A percentile compares a stretch with the other conserved stretches of the same genome.
Conservation (phyloP, 2,113 vertebrate species). For the Serilophus lunatus region DNA sequence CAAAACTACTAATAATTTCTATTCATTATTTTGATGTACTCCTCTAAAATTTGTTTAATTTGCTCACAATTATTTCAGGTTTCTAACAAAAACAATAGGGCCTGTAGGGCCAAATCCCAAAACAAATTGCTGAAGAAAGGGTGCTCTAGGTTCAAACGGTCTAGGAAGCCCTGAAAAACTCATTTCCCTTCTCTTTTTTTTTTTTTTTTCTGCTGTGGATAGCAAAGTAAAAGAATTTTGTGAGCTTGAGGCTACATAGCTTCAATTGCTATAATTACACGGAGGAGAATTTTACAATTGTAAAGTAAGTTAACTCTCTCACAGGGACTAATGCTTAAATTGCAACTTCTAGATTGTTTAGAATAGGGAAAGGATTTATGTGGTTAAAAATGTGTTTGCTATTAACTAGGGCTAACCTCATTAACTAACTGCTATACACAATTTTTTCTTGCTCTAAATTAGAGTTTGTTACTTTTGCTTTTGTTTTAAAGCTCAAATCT, state of each 20-base stretch:
- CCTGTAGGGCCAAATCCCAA: neutral
- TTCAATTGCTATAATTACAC: neutral
- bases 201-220: neutral
- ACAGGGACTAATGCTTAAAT: constrained; percentile 1
- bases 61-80: neutral
- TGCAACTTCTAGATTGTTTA: neutral
- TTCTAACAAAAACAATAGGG: neutral
- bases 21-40: neutral
- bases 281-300: neutral
- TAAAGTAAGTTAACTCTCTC: neutral
- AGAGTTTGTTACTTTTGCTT: neutral
- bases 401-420: neutral
- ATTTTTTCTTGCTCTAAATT: neutral
- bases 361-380: neutral
- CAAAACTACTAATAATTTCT: neutral
- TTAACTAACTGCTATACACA: neutral
- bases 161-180: neutral
- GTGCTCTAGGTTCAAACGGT: neutral
- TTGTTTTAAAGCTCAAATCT: neutral
- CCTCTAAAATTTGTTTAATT: neutral
- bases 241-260: neutral
- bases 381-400: neutral
- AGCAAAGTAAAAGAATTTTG: neutral
- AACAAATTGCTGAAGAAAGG: neutral
- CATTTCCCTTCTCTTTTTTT: neutral